Evolutionary conservation across 2,113 vertebrate genomes (phyloP), one percentile per base, ranked within the genome.

Genomic region (Carlito syrichta): DNA sequence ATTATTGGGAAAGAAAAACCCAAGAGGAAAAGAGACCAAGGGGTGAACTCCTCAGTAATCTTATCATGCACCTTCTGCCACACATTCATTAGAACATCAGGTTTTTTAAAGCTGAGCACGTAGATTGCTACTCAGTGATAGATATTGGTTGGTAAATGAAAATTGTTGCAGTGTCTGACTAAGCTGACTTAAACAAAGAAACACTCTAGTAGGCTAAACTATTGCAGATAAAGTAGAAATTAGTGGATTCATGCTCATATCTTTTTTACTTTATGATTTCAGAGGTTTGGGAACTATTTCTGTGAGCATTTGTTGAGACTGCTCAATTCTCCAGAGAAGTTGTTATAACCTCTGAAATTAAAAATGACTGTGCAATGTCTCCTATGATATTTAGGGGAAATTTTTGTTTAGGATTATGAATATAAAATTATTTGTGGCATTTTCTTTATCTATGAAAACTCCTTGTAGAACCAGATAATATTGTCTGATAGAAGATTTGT

Each of bases 401-500:
- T 97, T 94, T 54, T 16, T 93, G 23, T 74, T 93, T 96, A 84
- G 14, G 52, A 96, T 93, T 23, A n/a, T 97, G 73, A 45, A 25
- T 87, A 38, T 91, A 89, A 96, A 96, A 97, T 86, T 10, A 63
- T 96, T n/a, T 69, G 60, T 84, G 77, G 11, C 50, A 93, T 97
- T 97, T 98, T 97, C 56, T 81, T 96, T 27, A 68, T 54, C 43
- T 93, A 93, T 96, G 82, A 98, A 98, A 96, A 58, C 16, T 95
- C 73, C 54, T 66, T 56, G 77, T 73, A 89, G 56, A 91, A 97
- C 54, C 9, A 96, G 77, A 96, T 98, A 97, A 95, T 96, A 97
- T 91, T 35, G 96, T 97, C 74, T 95, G 93, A 97, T 95, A 71
- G 66, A 63, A 13, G 97, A 95, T 97, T 98, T 98, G 89, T 1